Evolutionary conservation across 2,888 invertebrate species (phyloP).

Genomic region (Acleris laterana): DNA sequence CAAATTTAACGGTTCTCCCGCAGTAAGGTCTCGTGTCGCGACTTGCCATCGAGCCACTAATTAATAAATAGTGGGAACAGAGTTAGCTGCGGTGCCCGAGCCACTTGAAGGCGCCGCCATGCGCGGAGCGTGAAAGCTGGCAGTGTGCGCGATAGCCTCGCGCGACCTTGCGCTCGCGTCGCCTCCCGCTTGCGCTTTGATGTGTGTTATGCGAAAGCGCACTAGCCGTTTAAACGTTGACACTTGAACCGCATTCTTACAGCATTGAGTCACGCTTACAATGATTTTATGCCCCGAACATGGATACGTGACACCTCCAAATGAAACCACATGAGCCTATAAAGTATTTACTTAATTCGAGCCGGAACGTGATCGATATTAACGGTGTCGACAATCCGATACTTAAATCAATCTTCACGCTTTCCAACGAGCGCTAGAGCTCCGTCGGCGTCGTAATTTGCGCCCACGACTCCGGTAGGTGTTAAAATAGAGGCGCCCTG

Average conservation of each 20-base stretch:
- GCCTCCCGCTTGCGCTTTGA: constrained; percentile 47
- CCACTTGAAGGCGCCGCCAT: neutral
- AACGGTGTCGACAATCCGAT: constrained; percentile 48
- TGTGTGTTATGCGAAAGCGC: constrained; percentile 26
- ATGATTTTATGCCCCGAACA: neutral
- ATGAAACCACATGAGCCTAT: constrained; percentile 1
- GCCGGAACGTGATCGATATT: constrained; percentile 39
- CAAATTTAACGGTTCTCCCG: too few relatives aligned
- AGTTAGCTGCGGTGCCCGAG: too few relatives aligned
- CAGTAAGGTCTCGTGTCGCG: too few relatives aligned
- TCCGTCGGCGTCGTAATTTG: constrained; percentile 71
- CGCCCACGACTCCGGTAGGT: constrained; percentile 77
- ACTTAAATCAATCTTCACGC: constrained; percentile 58
- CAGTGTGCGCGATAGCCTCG: constrained; percentile 66
- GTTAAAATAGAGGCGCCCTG: constrained; percentile 82
- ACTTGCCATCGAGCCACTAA: too few relatives aligned
- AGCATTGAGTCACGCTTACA: neutral
- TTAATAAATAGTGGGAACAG: too few relatives aligned
- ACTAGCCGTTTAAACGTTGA: neutral
- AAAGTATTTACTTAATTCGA: constrained; percentile 20
- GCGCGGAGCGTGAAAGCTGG: constrained; percentile 63
- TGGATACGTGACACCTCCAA: neutral
- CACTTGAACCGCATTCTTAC: neutral
- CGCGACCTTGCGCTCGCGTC: constrained; percentile 61
- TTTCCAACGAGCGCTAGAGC: constrained; percentile 53